phyloP scores from a whole-genome alignment of 2,888 invertebrate genomes.

The Drosophila kuntzei region DNA sequence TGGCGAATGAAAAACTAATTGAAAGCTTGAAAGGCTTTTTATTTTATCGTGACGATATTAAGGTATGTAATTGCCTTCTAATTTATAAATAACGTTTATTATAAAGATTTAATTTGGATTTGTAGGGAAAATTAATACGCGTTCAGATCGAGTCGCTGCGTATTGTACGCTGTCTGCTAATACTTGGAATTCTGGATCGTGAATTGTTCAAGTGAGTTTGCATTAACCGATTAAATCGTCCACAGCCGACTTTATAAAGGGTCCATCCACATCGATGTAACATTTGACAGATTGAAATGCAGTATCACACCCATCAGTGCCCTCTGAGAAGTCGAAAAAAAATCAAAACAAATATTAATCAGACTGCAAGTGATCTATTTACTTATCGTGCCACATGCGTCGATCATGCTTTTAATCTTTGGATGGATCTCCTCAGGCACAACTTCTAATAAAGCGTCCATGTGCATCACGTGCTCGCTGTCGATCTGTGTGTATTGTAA shows the following conservation, averaged over 20 bases:
- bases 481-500: slow-evolving; percentile 71
- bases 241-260: slow-evolving; percentile 49
- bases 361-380: slow-evolving; percentile 25
- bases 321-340: slow-evolving; percentile 68
- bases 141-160: slow-evolving; percentile 88
- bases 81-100: slow-evolving; percentile 3
- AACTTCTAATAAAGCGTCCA: slow-evolving; percentile 79
- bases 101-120: slow-evolving; percentile 9
- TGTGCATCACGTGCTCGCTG: slow-evolving; percentile 70
- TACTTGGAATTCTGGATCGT: slow-evolving; percentile 76
- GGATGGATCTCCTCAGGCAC: slow-evolving; percentile 78
- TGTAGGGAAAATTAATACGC: slow-evolving; percentile 82
- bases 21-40: slow-evolving; percentile 81
- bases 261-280: slow-evolving; percentile 78
- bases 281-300: slow-evolving; percentile 80
- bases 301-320: slow-evolving; percentile 83
- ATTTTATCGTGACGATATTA: slow-evolving; percentile 80
- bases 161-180: slow-evolving; percentile 79
- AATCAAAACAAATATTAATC: not conserved
- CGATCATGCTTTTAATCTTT: slow-evolving; percentile 59
- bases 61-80: slow-evolving; percentile 61
- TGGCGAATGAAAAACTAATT: slow-evolving; percentile 67
- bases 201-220: slow-evolving; percentile 81
- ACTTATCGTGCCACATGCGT: slow-evolving; percentile 81
- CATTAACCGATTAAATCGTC: slow-evolving; percentile 43